Conservation (phyloP, 1,140 invertebrate species). For the Meloidogyne floridensis region DNA sequence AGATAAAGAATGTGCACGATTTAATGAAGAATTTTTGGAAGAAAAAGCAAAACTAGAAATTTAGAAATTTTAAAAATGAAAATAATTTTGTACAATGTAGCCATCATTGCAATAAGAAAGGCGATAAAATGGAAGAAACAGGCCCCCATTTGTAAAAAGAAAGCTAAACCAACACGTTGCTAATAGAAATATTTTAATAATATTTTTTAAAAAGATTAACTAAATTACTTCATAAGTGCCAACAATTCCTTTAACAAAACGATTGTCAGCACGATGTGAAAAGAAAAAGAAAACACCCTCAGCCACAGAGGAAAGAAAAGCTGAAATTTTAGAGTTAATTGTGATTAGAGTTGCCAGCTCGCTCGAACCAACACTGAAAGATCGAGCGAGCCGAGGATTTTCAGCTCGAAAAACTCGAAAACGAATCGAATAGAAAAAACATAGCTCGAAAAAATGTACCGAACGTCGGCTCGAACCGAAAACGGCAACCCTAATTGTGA, state of each 20-base stretch:
- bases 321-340: slow-evolving; percentile 35
- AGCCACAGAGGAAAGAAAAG: slow-evolving; percentile 61
- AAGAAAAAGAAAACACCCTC: slow-evolving; percentile 65
- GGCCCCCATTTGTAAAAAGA: slow-evolving; percentile 65
- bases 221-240: slow-evolving; percentile 60
- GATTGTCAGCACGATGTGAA: slow-evolving; percentile 64
- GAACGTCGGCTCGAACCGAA: too few species aligned
- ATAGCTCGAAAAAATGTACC: too few species aligned
- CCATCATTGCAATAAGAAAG: slow-evolving; percentile 61
- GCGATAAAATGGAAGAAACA: slow-evolving; percentile 63
- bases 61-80: neutral
- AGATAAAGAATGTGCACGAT: slow-evolving; percentile 54
- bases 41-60: slow-evolving; percentile 52
- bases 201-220: too few species aligned
- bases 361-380: too few species aligned
- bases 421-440: too few species aligned
- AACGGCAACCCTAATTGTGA: too few species aligned
- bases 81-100: slow-evolving; percentile 48
- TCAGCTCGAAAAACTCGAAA: too few species aligned
- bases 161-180: slow-evolving; percentile 63
- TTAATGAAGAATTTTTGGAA: slow-evolving; percentile 51
- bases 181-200: neutral
- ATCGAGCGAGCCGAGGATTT: too few species aligned
- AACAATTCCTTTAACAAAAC: slow-evolving; percentile 66
- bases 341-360: too few species aligned